Evolutionary conservation across 2,888 invertebrate genomes (phyloP).

Genomic region (Suillia variegata): DNA sequence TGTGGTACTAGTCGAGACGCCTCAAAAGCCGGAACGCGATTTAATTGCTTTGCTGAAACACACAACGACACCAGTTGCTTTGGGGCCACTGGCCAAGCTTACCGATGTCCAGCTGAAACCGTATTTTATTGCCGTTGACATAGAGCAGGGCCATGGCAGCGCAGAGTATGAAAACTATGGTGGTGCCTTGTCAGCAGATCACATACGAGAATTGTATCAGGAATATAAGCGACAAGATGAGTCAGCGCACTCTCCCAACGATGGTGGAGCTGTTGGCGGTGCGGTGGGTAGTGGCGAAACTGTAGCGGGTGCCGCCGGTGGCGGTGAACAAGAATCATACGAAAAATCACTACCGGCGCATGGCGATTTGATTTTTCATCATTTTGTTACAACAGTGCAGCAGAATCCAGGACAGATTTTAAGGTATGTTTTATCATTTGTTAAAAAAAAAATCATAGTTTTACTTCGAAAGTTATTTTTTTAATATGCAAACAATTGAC

Average conservation of each 20-base stretch:
- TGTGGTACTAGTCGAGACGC: conserved; percentile 77
- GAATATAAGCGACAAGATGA: conserved; percentile 67
- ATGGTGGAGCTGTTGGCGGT: conserved; percentile 31
- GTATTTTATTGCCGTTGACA: conserved; percentile 68
- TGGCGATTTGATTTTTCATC: conserved; percentile 82
- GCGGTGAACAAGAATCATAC: conserved; percentile 69
- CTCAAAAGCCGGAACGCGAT: conserved; percentile 73
- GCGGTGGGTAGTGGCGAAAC: conserved; percentile 27
- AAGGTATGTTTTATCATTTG: conserved; percentile 66
- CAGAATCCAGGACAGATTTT: conserved; percentile 81
- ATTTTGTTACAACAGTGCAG: conserved; percentile 75
- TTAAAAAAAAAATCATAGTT: too few species aligned
- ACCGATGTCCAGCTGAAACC: conserved; percentile 62
- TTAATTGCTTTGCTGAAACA: conserved; percentile 73
- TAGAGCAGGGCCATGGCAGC: conserved; percentile 61
- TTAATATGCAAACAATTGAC: neutral
- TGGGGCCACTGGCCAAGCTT: conserved; percentile 51
- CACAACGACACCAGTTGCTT: conserved; percentile 47
- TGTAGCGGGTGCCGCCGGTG: conserved; percentile 27
- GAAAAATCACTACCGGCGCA: conserved; percentile 80
- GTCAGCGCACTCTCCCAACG: conserved; percentile 45
- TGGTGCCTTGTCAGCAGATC: conserved; percentile 62
- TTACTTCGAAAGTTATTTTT: too few species aligned
- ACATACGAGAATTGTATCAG: conserved; percentile 68
- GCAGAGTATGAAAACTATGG: conserved; percentile 54